Conservation (phyloP, 2,888 invertebrate species). For the Artemia sinica region DNA sequence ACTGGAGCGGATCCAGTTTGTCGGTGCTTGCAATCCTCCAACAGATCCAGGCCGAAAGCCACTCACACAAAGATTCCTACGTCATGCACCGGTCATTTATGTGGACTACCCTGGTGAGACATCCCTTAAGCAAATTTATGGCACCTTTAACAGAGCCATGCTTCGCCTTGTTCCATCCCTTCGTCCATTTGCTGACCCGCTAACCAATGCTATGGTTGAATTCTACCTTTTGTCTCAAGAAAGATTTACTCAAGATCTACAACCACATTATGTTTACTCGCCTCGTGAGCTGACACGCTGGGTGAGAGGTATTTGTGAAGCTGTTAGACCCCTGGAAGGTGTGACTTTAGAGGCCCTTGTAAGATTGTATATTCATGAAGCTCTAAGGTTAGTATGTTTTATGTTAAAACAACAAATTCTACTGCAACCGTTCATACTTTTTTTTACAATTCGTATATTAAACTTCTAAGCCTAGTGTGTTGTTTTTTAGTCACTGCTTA, state of each 20-base stretch:
- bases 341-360: conserved; percentile 84
- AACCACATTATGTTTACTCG: conserved; percentile 98
- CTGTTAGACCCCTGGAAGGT: conserved; percentile 81
- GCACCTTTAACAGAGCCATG: conserved; percentile 97
- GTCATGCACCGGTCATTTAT: conserved; percentile 96
- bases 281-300: conserved; percentile 97
- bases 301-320: conserved; percentile 98
- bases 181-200: conserved; percentile 80
- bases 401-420: conserved; percentile 27
- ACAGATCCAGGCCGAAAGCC: conserved; percentile 97
- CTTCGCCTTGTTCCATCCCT: conserved; percentile 76
- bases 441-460: background rate
- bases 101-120: conserved; percentile 98
- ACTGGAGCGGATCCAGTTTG: conserved; percentile 94
- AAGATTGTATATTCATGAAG: conserved; percentile 98
- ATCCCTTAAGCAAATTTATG: conserved; percentile 69
- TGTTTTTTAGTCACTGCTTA: no score
- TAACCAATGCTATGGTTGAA: conserved; percentile 98
- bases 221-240: conserved; percentile 93
- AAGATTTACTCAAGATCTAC: conserved; percentile 97
- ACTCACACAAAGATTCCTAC: conserved; percentile 63
- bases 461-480: no score
- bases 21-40: conserved; percentile 98
- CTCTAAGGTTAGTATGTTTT: conserved; percentile 77
- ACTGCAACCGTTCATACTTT: conserved; percentile 28